Evolutionary conservation across 1,140 invertebrate genomes (phyloP).

Genomic region (Drosophila yakuba): DNA sequence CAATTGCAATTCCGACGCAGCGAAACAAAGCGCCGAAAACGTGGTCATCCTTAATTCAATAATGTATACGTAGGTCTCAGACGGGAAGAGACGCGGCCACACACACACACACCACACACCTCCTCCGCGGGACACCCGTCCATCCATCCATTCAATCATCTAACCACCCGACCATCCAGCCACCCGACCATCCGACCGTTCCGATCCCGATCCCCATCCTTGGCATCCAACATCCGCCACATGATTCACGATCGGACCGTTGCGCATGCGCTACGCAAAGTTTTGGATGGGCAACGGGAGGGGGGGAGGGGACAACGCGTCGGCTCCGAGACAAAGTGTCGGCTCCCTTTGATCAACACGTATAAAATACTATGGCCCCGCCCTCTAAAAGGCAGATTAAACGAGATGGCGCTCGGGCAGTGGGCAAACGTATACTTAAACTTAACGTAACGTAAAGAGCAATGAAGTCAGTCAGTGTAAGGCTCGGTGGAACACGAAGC

Average conservation of each 20-base stretch:
- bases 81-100: slow-evolving; percentile 23
- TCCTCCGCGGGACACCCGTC: slow-evolving; percentile 3
- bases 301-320: slow-evolving; percentile 13
- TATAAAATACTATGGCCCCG: slow-evolving; percentile 85
- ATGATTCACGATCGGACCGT: slow-evolving; percentile 48
- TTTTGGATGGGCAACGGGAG: neutral
- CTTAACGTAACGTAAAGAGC: slow-evolving; percentile 81
- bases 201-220: slow-evolving; percentile 23
- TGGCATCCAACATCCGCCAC: slow-evolving; percentile 21
- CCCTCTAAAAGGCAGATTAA: slow-evolving; percentile 84
- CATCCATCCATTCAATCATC: neutral
- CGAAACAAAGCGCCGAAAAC: slow-evolving; percentile 72
- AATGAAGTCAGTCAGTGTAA: slow-evolving; percentile 78
- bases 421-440: slow-evolving; percentile 78
- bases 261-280: slow-evolving; percentile 57
- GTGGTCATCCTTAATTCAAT: slow-evolving; percentile 83
- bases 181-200: neutral
- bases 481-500: slow-evolving; percentile 27
- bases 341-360: slow-evolving; percentile 82
- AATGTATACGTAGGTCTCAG: slow-evolving; percentile 70
- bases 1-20: slow-evolving; percentile 67
- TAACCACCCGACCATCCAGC: too few relatives aligned
- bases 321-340: slow-evolving; percentile 71
- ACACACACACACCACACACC: slow-evolving; percentile 27
- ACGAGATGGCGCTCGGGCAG: slow-evolving; percentile 84